A percentile compares a stretch with the other conserved stretches of the same genome.
These are phyloP conservation scores for Fopius arisanus DNA, from an alignment of 1,140 invertebrate genomes.

Conservation along the genomic window DNA sequence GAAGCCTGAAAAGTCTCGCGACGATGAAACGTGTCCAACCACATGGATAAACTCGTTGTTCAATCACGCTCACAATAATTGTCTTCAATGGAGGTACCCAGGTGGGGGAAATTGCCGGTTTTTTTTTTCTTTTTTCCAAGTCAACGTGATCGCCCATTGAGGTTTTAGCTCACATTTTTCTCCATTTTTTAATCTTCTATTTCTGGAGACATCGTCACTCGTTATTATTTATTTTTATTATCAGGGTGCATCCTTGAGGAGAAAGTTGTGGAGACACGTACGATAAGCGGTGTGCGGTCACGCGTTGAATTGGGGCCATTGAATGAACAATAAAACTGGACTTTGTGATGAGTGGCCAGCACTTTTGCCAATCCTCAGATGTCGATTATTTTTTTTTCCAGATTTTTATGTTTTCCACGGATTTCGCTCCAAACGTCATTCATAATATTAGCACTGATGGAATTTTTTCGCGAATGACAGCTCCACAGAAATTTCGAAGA, in stretches of 20 bases:
- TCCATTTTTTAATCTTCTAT: background rate
- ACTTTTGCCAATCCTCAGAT: too few relatives aligned
- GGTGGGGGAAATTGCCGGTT: background rate
- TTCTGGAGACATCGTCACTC: background rate
- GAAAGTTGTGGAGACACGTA: background rate
- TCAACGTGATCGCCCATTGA: background rate
- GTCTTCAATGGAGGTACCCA: background rate
- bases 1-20: background rate
- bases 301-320: conserved; percentile 16
- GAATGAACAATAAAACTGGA: conserved; percentile 23
- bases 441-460: too few relatives aligned
- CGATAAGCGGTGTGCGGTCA: background rate
- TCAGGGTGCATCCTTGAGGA: background rate
- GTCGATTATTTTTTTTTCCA: too few relatives aligned
- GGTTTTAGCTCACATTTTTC: background rate
- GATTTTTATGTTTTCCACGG: too few relatives aligned
- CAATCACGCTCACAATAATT: background rate
- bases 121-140: too few relatives aligned
- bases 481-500: too few relatives aligned
- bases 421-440: too few relatives aligned
- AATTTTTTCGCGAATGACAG: too few relatives aligned
- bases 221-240: background rate
- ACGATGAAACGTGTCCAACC: background rate
- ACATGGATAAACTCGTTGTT: background rate
- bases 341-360: background rate